A percentile compares a stretch with the other conserved stretches of the same genome.
These are phyloP conservation scores for Drosophila putrida DNA, from an alignment of 2,888 invertebrate genomes.

Conservation along the genomic window DNA sequence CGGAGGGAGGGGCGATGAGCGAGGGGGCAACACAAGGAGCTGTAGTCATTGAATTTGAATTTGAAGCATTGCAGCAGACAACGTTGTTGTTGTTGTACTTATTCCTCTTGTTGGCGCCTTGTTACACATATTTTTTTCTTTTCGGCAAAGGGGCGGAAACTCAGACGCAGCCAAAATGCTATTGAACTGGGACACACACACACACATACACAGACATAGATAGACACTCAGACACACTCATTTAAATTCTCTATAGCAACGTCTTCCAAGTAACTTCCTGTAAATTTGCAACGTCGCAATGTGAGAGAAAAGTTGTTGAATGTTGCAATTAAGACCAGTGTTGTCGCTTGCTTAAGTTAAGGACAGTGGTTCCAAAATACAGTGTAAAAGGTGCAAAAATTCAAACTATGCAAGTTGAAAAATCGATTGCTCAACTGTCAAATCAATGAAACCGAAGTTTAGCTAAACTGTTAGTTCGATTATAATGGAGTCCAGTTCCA, in stretches of 20 bases:
- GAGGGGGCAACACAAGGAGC: slow-evolving; percentile 23
- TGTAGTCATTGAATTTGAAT: slow-evolving; percentile 57
- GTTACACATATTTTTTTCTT: slow-evolving; percentile 9
- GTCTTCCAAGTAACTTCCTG: slow-evolving; percentile 24
- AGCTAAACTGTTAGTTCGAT: background rate
- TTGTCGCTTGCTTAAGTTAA: too few relatives aligned
- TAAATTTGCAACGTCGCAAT: slow-evolving; percentile 17
- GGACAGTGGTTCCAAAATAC: too few relatives aligned
- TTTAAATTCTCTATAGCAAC: background rate
- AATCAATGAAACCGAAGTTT: too few relatives aligned
- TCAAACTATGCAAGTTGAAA: background rate
- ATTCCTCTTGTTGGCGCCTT: slow-evolving; percentile 39
- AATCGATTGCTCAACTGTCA: slow-evolving; percentile 4
- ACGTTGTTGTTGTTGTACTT: slow-evolving; percentile 1
- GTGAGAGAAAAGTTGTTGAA: slow-evolving; percentile 38
- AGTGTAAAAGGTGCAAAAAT: background rate
- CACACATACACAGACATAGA: slow-evolving; percentile 14
- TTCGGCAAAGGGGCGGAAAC: background rate
- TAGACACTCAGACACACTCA: slow-evolving; percentile 15
- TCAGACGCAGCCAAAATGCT: slow-evolving; percentile 48
- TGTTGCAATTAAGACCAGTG: slow-evolving; percentile 58
- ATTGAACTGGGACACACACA: slow-evolving; percentile 43
- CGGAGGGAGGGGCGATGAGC: background rate
- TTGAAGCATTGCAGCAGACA: slow-evolving; percentile 56
- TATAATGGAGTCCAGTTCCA: background rate